Percentiles rank a stretch among this genome's conserved stretches.
These are phyloP conservation scores for Neopipo cinnamomea DNA, from an alignment of 2,113 vertebrate species.

Conservation along the genomic window DNA sequence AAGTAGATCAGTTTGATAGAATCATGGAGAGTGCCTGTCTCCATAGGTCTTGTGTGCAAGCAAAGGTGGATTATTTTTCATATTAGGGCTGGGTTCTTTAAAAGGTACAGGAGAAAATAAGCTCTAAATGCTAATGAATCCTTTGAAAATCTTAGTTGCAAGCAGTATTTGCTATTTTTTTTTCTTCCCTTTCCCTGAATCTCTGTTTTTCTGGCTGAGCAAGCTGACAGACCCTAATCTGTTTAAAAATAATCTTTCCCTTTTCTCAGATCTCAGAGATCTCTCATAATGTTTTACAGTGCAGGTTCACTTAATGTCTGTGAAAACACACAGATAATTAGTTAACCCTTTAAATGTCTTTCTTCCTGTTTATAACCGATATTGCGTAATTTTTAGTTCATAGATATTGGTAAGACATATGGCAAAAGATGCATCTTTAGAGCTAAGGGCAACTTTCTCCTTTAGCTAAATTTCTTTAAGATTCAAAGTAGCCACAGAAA, in stretches of 20 bases:
- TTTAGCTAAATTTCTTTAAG: not conserved
- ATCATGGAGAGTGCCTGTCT: not conserved
- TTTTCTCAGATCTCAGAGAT: not conserved
- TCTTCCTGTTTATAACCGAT: not conserved
- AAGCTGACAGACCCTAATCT: not conserved
- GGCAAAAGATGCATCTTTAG: not conserved
- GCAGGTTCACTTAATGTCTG: not conserved
- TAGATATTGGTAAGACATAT: not conserved
- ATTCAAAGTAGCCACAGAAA: not conserved
- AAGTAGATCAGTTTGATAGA: not conserved
- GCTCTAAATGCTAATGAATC: not conserved
- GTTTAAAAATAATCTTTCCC: not conserved
- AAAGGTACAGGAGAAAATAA: not conserved
- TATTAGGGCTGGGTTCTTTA: not conserved
- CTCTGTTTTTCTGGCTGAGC: not conserved
- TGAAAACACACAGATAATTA: not conserved
- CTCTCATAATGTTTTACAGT: not conserved
- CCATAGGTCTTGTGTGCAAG: not conserved
- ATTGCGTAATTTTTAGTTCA: not conserved
- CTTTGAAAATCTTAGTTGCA: not conserved
- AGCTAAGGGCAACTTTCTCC: not conserved
- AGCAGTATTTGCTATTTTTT: not conserved
- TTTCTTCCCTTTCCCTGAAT: not conserved
- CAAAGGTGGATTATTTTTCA: not conserved
- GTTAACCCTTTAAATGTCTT: not conserved